Evolutionary conservation across 2,113 vertebrate species (phyloP).

Genomic region (Acanthochromis polyacanthus): DNA sequence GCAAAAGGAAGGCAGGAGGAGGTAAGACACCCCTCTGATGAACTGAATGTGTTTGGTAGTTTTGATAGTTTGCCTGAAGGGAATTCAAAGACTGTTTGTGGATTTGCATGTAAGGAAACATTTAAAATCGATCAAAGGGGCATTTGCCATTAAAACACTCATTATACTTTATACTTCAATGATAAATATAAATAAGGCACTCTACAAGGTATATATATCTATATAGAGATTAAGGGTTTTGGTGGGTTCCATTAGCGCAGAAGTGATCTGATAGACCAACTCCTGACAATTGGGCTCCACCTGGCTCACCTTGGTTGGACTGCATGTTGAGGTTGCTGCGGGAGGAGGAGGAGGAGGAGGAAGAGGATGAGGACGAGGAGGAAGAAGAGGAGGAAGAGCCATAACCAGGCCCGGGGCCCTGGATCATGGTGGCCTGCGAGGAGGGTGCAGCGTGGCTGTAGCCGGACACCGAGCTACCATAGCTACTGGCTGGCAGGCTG

Average conservation of each 20-base stretch:
- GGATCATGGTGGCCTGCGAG: slow-evolving; percentile 91
- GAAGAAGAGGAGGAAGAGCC: slow-evolving; percentile 91
- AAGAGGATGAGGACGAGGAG: slow-evolving; percentile 66
- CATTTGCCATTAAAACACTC: slow-evolving; percentile 11
- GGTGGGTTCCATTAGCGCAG: not conserved
- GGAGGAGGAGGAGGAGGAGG: slow-evolving; percentile 92
- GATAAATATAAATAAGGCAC: too few species aligned
- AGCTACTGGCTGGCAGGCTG: slow-evolving; percentile 90
- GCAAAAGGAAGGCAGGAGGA: slow-evolving; percentile 24
- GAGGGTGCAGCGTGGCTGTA: slow-evolving; percentile 90
- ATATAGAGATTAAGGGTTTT: not conserved
- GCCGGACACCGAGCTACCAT: slow-evolving; percentile 82
- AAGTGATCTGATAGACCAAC: not conserved
- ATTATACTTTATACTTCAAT: not conserved
- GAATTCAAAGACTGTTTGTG: not conserved
- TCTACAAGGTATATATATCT: too few species aligned
- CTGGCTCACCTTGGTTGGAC: slow-evolving; percentile 91
- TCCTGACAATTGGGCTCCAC: slow-evolving; percentile 3
- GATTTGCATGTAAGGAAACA: not conserved
- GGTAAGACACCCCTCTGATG: slow-evolving; percentile 59
- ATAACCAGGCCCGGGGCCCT: slow-evolving; percentile 88
- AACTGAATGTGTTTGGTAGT: slow-evolving; percentile 80
- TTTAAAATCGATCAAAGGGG: not conserved
- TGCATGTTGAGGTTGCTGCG: slow-evolving; percentile 96
- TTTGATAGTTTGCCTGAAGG: not conserved